Evolutionary conservation across 2,888 invertebrate species (phyloP), one percentile per base, ranked within the genome.

Genomic region (Scaptomyza cyrtandrae): DNA sequence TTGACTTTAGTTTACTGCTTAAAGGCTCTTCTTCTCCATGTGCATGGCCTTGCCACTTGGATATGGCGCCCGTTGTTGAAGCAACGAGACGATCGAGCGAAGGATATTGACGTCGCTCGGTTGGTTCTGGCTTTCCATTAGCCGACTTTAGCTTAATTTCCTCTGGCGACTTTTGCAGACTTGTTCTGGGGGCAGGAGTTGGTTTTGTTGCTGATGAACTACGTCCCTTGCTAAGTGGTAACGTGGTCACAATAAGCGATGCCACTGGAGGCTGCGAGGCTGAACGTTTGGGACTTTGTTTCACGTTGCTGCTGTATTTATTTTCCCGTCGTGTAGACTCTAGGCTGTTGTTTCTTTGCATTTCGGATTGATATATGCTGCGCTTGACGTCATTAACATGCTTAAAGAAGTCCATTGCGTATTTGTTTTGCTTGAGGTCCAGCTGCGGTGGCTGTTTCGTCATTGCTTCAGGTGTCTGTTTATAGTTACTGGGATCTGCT

Each of bases 351-450:
- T 89, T 90, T 33, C 91, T 81, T 65, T 91, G 91, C 86, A 91
- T 81, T 63, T 91, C 91, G 0, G 92, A 91, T 43, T 92, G 92
- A 64, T 91, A 92, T 37, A 92, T 91, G 63, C 92, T 91, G 14
- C 91, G 90, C 60, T 92, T 92, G 0, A 92, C 92, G 77, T 92
- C 92, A 63, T 91, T 92, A 0, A 92, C 91, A 69, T 92, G 92
- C 70, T 92, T 92, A 39, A 92, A 92, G 61, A 92, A 92, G 60
- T 92, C 92, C 76, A 92, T 91, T 1, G 92, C 92, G 56, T 92
- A 92, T 63, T 92, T 92, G 52, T 91, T 92, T 58, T 92, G 92
- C 57, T 91, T 92, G 3, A 91, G 75, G 33, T 92, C 91, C 39
- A 90, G 82, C 39, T 87, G 89, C 1, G 56, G 67, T 16, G 61